Percentiles rank a stretch among this genome's conserved stretches.
phyloP scores from a whole-genome alignment of 2,888 invertebrate genomes.

The Drosophila lacicola region DNA sequence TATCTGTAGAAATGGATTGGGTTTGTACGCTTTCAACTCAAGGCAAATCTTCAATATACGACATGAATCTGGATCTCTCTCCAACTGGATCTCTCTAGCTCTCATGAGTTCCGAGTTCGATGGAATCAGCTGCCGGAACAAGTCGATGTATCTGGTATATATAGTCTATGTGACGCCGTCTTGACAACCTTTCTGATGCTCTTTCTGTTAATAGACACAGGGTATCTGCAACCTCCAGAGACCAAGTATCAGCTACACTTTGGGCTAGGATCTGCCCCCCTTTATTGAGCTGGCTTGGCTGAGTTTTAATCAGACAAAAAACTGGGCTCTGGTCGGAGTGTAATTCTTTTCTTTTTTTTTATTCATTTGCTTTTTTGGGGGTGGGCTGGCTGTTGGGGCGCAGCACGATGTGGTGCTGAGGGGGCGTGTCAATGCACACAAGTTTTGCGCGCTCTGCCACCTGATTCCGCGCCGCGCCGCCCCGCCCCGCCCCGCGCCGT shows the following conservation, averaged over 20 bases:
- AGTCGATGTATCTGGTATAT: not conserved
- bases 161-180: not conserved
- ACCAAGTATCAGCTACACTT: not conserved
- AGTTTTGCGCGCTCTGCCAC: slow-evolving; percentile 32
- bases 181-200: no score
- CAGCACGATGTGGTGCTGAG: no score
- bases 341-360: not conserved
- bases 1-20: no score
- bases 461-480: slow-evolving; percentile 1
- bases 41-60: no score
- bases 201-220: not conserved
- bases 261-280: not conserved
- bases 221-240: not conserved
- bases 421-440: slow-evolving; percentile 23
- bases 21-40: no score
- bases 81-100: no score
- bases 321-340: slow-evolving; percentile 8
- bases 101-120: no score
- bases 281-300: slow-evolving; percentile 3
- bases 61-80: no score
- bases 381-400: not conserved
- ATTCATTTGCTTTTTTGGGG: not conserved
- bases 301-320: slow-evolving; percentile 60
- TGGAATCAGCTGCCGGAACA: no score
- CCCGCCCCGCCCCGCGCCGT: not conserved